Conservation (phyloP, 2,797 vertebrate genomes). For the Sebastes itinus region DNA sequence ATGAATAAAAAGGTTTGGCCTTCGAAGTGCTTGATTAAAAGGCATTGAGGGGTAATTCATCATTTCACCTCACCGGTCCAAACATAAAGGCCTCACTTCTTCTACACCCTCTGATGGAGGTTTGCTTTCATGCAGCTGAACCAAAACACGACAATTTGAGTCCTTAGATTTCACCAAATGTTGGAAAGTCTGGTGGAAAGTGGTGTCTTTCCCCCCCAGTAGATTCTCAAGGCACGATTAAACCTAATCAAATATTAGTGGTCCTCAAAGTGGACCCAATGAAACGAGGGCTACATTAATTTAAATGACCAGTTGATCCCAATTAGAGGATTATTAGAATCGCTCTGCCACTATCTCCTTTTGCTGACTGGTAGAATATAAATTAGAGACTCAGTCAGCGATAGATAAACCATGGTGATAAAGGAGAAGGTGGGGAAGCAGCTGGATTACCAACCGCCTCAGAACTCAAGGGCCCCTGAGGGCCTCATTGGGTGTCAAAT, state of each 20-base stretch:
- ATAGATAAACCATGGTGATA: not conserved
- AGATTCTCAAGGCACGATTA: not conserved
- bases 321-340: constrained; percentile 6
- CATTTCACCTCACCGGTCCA: not conserved
- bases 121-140: not conserved
- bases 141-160: not conserved
- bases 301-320: constrained; percentile 3
- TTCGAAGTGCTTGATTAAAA: constrained; percentile 11
- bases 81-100: not conserved
- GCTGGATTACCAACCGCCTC: not conserved
- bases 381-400: not conserved
- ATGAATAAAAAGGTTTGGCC: not conserved
- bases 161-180: not conserved
- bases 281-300: not conserved
- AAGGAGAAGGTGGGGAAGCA: not conserved
- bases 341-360: not conserved
- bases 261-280: not conserved
- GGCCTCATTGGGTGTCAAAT: not conserved
- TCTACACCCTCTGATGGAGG: not conserved
- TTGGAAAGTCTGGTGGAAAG: not conserved
- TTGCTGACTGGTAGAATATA: constrained; percentile 10
- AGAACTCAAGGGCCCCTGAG: not conserved
- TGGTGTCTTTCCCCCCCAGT: not conserved
- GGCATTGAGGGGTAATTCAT: not conserved
- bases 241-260: not conserved